These are phyloP conservation scores for Catagonus wagneri DNA, from an alignment of 2,113 vertebrate species.

Conservation along the genomic window DNA sequence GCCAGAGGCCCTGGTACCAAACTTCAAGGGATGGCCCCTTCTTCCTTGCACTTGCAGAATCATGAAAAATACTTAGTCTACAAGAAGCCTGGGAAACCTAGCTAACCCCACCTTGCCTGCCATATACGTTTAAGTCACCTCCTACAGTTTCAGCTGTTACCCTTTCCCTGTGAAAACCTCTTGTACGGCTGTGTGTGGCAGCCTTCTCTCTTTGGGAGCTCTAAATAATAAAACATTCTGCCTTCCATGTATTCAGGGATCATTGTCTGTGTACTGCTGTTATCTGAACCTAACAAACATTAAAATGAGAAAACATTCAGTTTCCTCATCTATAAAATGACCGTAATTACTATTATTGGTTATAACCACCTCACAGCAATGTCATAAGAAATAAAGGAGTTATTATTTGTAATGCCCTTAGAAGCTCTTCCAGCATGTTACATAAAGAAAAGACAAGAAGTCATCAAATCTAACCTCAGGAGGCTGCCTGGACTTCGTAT, in stretches of 20 bases:
- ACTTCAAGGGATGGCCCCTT: not conserved
- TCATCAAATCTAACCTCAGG: not conserved
- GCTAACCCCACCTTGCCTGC: not conserved
- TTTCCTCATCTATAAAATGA: constrained; percentile 13
- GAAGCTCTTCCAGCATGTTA: not conserved
- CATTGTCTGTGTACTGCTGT: not conserved
- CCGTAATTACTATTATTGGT: not conserved
- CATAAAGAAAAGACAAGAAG: not conserved
- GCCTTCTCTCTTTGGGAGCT: not conserved
- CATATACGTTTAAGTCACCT: not conserved
- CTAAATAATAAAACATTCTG: not conserved
- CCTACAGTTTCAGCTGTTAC: not conserved
- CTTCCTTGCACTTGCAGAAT: not conserved
- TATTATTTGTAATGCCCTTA: not conserved
- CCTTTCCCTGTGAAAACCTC: not conserved
- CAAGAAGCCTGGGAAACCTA: not conserved
- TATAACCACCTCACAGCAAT: not conserved
- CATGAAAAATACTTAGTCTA: not conserved
- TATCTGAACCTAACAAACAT: not conserved
- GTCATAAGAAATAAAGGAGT: not conserved
- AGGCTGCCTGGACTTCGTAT: not conserved
- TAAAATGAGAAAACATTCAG: not conserved
- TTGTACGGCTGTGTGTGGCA: too few relatives aligned
- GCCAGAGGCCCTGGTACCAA: not conserved
- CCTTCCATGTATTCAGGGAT: not conserved